These are phyloP conservation scores for Gavia stellata DNA, from an alignment of 2,113 vertebrate genomes.

Conservation along the genomic window DNA sequence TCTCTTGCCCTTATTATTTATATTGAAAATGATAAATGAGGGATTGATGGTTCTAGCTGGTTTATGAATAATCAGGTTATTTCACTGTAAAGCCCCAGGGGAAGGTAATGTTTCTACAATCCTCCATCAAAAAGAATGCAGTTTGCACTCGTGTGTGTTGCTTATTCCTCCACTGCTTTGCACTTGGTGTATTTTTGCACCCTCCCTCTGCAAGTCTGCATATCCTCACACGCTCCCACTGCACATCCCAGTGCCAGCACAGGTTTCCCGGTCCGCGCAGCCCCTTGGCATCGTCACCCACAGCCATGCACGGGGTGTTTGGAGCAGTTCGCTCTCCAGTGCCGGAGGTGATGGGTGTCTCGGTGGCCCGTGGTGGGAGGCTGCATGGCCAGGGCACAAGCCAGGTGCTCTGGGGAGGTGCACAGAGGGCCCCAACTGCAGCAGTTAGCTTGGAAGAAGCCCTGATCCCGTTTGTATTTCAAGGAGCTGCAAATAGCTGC, in stretches of 20 bases:
- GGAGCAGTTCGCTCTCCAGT: background rate
- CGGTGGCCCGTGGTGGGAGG: background rate
- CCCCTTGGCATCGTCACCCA: background rate
- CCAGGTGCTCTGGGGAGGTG: background rate
- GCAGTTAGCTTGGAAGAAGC: background rate
- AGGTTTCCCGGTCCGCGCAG: rapidly evolving
- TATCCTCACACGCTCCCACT: rapidly evolving
- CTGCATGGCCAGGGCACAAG: background rate
- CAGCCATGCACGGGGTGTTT: rapidly evolving
- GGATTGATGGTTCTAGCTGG: conserved; percentile 40
- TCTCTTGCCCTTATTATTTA: conserved; percentile 3
- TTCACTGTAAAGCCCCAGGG: background rate
- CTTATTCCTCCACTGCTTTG: background rate
- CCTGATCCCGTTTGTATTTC: background rate
- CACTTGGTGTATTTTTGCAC: background rate
- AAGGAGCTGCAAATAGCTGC: background rate
- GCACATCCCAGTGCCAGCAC: background rate
- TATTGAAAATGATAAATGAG: conserved; percentile 48
- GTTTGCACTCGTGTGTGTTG: background rate
- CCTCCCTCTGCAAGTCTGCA: background rate
- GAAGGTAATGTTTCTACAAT: conserved; percentile 21
- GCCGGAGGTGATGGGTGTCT: background rate
- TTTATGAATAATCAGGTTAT: conserved; percentile 49
- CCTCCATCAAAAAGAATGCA: background rate
- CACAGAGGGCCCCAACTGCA: rapidly evolving